Evolutionary conservation across 1,140 invertebrate species (phyloP).

Genomic region (Steinernema feltiae): DNA sequence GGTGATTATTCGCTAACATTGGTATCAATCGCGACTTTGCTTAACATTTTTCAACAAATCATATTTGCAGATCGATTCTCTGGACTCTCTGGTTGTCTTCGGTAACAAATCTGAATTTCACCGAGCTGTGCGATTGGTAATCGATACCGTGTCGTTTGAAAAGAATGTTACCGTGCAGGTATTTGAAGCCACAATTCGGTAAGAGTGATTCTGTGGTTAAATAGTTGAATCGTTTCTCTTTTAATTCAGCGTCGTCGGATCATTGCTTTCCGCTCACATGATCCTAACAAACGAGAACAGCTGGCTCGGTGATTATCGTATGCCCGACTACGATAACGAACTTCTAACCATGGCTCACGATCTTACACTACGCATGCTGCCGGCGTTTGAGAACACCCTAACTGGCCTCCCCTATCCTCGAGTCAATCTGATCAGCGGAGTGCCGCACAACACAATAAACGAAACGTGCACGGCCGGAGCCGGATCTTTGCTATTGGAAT

Average conservation of each 20-base stretch:
- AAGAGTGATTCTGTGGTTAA: constrained; percentile 27
- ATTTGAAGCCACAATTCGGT: constrained; percentile 70
- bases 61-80: constrained; percentile 65
- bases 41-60: constrained; percentile 69
- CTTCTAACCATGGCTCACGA: constrained; percentile 66
- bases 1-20: constrained; percentile 66
- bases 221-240: constrained; percentile 10
- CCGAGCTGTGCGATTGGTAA: constrained; percentile 64
- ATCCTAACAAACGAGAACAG: constrained; percentile 65
- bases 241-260: constrained; percentile 64
- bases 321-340: constrained; percentile 65
- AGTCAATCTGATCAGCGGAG: constrained; percentile 65
- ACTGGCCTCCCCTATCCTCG: constrained; percentile 67
- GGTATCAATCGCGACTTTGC: no score
- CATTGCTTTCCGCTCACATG: constrained; percentile 67
- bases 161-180: constrained; percentile 68
- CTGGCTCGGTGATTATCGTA: constrained; percentile 65
- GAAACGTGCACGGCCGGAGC: constrained; percentile 69
- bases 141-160: constrained; percentile 66
- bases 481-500: constrained; percentile 67
- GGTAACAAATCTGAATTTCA: constrained; percentile 65
- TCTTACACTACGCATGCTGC: constrained; percentile 64
- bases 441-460: constrained; percentile 62
- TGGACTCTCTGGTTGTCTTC: constrained; percentile 64
- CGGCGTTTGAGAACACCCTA: constrained; percentile 65